These are phyloP conservation scores for Procambarus clarkii DNA, from an alignment of 1,140 invertebrate genomes.

Conservation along the genomic window DNA sequence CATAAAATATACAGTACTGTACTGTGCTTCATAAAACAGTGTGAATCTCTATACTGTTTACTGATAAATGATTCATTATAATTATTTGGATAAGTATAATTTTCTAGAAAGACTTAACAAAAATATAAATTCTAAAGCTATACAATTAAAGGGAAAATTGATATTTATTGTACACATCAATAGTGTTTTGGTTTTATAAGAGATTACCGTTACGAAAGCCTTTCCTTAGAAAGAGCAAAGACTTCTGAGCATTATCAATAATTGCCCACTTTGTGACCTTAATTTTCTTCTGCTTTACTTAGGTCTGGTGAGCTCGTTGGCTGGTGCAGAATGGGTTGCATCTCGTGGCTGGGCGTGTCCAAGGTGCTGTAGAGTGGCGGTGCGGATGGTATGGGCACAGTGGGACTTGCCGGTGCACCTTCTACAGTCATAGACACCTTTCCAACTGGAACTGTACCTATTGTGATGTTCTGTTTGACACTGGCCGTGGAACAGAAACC, in stretches of 20 bases:
- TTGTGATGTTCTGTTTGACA: neutral
- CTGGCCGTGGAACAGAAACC: neutral
- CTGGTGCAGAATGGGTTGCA: neutral
- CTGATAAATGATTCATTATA: too few species aligned
- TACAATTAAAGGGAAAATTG: neutral
- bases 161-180: neutral
- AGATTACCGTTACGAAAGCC: neutral
- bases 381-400: neutral
- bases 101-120: neutral
- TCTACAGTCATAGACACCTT: neutral
- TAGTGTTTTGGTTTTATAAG: neutral
- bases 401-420: neutral
- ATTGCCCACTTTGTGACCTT: neutral
- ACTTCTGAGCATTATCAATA: neutral
- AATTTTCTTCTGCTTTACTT: neutral
- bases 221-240: neutral
- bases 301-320: neutral
- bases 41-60: too few species aligned
- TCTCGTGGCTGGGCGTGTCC: neutral
- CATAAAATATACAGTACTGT: too few species aligned
- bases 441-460: neutral
- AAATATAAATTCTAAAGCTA: neutral
- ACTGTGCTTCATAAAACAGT: too few species aligned
- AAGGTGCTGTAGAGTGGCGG: neutral
- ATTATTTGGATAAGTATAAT: neutral